These are phyloP conservation scores for Pherbina coryleti DNA, from an alignment of 2,888 invertebrate species.

Conservation along the genomic window DNA sequence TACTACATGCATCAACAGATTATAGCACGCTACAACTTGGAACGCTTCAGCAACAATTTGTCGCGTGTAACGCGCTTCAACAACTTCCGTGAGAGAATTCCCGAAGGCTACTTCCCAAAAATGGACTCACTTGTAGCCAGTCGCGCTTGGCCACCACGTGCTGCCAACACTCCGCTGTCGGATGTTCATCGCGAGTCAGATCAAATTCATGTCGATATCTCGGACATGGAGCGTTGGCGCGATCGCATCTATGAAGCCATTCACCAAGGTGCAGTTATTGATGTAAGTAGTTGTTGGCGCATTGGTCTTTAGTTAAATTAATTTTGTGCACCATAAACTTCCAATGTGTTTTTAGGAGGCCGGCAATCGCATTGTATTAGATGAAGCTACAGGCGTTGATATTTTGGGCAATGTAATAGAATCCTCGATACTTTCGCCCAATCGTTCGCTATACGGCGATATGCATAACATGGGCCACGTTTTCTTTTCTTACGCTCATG, in stretches of 20 bases:
- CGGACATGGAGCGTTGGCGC: conserved; percentile 82
- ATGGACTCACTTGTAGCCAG: conserved; percentile 83
- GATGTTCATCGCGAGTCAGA: conserved; percentile 79
- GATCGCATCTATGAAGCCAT: conserved; percentile 81
- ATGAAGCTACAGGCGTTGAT: conserved; percentile 81
- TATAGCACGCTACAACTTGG: conserved; percentile 78
- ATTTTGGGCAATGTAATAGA: conserved; percentile 85
- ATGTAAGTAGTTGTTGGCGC: conserved; percentile 67
- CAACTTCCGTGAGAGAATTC: conserved; percentile 78
- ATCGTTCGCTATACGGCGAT: conserved; percentile 81
- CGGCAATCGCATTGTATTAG: conserved; percentile 73
- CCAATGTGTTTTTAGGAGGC: conserved; percentile 69
- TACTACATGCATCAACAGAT: conserved; percentile 82
- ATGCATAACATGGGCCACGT: conserved; percentile 87
- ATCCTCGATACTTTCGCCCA: conserved; percentile 78
- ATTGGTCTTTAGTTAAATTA: too few species aligned
- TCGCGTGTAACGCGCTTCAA: conserved; percentile 75
- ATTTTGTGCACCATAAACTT: too few species aligned
- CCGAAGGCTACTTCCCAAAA: conserved; percentile 87
- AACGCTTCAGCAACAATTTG: conserved; percentile 81
- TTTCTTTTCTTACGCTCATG: conserved; percentile 82
- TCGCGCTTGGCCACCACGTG: conserved; percentile 81
- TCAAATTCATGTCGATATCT: conserved; percentile 76
- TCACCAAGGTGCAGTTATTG: conserved; percentile 74
- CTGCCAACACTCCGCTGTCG: conserved; percentile 71